A percentile compares a stretch with the other conserved stretches of the same genome.
Evolutionary conservation across 1,140 invertebrate species (phyloP).

Genomic region (Campoletis sonorensis): DNA sequence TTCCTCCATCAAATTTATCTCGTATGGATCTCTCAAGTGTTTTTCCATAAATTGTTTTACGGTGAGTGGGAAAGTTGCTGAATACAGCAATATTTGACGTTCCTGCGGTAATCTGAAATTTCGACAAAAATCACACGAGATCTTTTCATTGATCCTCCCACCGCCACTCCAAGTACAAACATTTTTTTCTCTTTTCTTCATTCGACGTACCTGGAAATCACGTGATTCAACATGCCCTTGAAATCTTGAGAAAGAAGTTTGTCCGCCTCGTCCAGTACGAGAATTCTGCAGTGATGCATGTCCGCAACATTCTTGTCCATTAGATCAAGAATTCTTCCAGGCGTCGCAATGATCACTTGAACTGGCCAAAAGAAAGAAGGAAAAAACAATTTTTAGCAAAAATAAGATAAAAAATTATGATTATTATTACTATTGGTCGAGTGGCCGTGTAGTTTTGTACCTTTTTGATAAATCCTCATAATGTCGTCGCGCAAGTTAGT

Average conservation of each 20-base stretch:
- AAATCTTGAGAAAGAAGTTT: conserved; percentile 99
- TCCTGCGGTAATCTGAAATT: conserved; percentile 88
- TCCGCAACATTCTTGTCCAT: conserved; percentile 99
- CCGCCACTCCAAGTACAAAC: too few species aligned
- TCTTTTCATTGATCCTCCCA: too few species aligned
- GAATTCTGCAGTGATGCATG: conserved; percentile 96
- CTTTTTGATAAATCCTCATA: conserved; percentile 99
- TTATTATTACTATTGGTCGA: too few species aligned
- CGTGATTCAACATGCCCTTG: conserved; percentile 98
- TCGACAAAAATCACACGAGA: background rate
- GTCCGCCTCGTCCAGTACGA: conserved; percentile 99
- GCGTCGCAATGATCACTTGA: conserved; percentile 99
- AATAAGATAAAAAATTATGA: too few species aligned
- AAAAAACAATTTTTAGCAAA: too few species aligned
- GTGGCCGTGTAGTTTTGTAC: conserved; percentile 74
- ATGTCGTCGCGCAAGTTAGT: conserved; percentile 99
- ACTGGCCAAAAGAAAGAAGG: conserved; percentile 80
- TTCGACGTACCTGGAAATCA: conserved; percentile 90
- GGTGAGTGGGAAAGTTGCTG: conserved; percentile 98
- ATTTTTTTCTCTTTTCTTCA: too few species aligned
- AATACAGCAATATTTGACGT: conserved; percentile 98
- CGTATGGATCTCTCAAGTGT: conserved; percentile 97
- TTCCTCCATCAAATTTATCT: conserved; percentile 99
- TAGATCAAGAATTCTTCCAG: conserved; percentile 98
- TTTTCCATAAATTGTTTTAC: conserved; percentile 99